phyloP scores from a whole-genome alignment of 30 jellyfish, hydroid and myxozoan species.

The Haliclystus octoradiatus region DNA sequence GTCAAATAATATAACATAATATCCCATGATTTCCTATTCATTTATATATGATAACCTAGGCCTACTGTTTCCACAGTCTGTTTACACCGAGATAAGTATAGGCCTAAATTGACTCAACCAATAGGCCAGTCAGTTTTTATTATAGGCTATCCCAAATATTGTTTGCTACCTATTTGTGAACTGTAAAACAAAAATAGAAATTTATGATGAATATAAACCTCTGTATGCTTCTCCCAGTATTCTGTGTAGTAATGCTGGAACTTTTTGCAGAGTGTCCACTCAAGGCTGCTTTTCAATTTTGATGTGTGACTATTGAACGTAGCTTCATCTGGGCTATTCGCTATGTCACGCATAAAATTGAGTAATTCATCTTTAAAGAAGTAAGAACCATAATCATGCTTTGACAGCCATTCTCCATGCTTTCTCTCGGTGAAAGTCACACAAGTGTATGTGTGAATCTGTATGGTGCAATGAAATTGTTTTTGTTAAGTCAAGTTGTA shows the following conservation, averaged over 20 bases:
- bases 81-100: no score
- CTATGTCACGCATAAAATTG: slow-evolving; percentile 14
- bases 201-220: slow-evolving; percentile 1
- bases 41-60: no score
- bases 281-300: slow-evolving; percentile 7
- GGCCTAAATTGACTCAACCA: no score
- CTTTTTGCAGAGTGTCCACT: slow-evolving; percentile 13
- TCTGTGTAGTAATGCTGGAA: slow-evolving; percentile 6
- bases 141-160: no score
- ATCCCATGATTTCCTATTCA: neutral
- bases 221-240: slow-evolving; percentile 8
- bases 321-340: slow-evolving; percentile 8
- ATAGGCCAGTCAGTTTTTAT: no score
- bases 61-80: no score
- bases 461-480: neutral
- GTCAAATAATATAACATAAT: no score
- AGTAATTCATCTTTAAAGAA: slow-evolving; percentile 11
- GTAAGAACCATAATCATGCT: slow-evolving; percentile 17
- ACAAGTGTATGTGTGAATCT: slow-evolving; percentile 30
- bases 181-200: no score
- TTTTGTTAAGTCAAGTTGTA: no score
- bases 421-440: slow-evolving; percentile 37
- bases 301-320: neutral
- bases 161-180: neutral
- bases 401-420: slow-evolving; percentile 53